These are phyloP conservation scores for Trididemnum miniatum DNA, from an alignment of 23 tunicate species.

Conservation along the genomic window DNA sequence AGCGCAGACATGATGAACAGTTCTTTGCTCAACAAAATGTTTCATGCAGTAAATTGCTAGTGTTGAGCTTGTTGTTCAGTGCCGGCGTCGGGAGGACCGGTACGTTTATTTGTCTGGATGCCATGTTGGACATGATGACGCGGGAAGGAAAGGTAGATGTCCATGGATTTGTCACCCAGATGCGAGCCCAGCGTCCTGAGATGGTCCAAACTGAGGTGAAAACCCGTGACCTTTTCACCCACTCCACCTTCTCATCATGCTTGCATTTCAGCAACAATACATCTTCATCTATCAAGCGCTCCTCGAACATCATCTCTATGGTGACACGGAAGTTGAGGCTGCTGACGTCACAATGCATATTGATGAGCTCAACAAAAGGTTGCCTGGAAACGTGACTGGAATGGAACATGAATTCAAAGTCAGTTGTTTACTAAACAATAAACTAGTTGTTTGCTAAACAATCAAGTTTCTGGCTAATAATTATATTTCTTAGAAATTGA, in stretches of 20 bases:
- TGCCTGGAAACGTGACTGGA: constrained; percentile 95
- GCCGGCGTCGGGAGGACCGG: constrained; percentile 98
- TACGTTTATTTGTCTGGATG: constrained; percentile 91
- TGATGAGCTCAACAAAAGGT: constrained; percentile 75
- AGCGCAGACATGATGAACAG: too few relatives aligned
- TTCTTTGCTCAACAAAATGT: too few relatives aligned
- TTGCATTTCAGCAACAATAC: constrained; percentile 95
- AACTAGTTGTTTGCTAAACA: neutral
- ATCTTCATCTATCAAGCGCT: constrained; percentile 95
- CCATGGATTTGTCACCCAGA: constrained; percentile 64
- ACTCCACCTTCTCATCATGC: neutral
- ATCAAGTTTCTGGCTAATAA: too few relatives aligned
- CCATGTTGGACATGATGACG: constrained; percentile 93
- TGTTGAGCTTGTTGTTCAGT: too few relatives aligned
- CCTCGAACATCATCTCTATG: constrained; percentile 86
- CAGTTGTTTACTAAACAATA: neutral
- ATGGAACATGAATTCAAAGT: constrained; percentile 97
- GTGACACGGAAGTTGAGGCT: constrained; percentile 94
- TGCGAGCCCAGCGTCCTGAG: constrained; percentile 91
- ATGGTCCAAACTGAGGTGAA: constrained; percentile 97
- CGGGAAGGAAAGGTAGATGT: constrained; percentile 88
- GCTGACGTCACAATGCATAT: constrained; percentile 73
- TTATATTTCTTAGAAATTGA: constrained; percentile 65
- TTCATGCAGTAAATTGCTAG: too few relatives aligned
- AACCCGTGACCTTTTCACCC: neutral